phyloP scores from a whole-genome alignment of 2,113 vertebrate species.

The Petromus typicus region DNA sequence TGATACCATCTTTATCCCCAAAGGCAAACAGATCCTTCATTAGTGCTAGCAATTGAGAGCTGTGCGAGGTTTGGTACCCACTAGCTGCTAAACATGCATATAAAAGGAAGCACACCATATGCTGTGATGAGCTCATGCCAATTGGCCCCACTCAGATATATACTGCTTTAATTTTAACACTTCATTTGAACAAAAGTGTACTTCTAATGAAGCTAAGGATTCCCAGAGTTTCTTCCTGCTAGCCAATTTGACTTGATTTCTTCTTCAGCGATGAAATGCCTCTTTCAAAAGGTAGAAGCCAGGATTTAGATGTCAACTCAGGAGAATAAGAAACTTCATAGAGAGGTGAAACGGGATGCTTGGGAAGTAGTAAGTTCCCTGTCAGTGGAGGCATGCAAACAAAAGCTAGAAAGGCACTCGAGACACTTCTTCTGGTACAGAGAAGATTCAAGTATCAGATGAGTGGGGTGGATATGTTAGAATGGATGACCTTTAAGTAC shows the following conservation, averaged over 20 bases:
- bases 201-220: slow-evolving; percentile 82
- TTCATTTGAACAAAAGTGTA: slow-evolving; percentile 83
- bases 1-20: slow-evolving; percentile 84
- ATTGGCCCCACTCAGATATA: slow-evolving; percentile 81
- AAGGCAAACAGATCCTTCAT: slow-evolving; percentile 84
- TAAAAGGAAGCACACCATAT: slow-evolving; percentile 84
- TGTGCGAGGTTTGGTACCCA: slow-evolving; percentile 82
- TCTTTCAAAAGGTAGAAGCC: slow-evolving; percentile 38
- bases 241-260: slow-evolving; percentile 67
- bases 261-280: slow-evolving; percentile 34
- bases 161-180: slow-evolving; percentile 83
- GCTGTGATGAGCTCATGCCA: slow-evolving; percentile 78
- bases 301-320: slow-evolving; percentile 51
- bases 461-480: slow-evolving; percentile 23
- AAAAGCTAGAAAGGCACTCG: slow-evolving; percentile 54
- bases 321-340: slow-evolving; percentile 42
- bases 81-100: slow-evolving; percentile 83
- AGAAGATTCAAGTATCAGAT: slow-evolving; percentile 46
- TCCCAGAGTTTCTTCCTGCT: slow-evolving; percentile 75
- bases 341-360: slow-evolving; percentile 10
- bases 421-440: slow-evolving; percentile 54
- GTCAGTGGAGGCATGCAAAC: slow-evolving; percentile 37
- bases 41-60: slow-evolving; percentile 83
- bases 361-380: background rate
- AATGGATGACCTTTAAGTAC: slow-evolving; percentile 68